These are phyloP conservation scores for Amyelois transitella DNA, from an alignment of 1,140 invertebrate species.

Conservation along the genomic window DNA sequence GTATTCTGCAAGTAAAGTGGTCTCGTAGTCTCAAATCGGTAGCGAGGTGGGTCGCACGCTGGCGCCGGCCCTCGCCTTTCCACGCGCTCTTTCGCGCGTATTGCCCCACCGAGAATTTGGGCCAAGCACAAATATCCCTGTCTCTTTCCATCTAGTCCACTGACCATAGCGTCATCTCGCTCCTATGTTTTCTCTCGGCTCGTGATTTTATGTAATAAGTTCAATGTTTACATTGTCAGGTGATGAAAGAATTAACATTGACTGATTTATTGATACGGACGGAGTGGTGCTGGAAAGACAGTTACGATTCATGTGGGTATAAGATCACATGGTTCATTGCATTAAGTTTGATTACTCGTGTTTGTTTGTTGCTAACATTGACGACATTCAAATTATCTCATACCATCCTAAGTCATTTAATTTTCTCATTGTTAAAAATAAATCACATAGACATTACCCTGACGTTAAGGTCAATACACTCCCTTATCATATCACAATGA, in stretches of 20 bases:
- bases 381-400: too few relatives aligned
- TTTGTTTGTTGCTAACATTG: too few relatives aligned
- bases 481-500: neutral
- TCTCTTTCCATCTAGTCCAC: conserved; percentile 27
- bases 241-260: conserved; percentile 31
- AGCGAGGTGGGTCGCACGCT: conserved; percentile 69
- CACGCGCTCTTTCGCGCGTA: conserved; percentile 52
- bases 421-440: too few relatives aligned
- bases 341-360: too few relatives aligned
- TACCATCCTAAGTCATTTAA: too few relatives aligned
- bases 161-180: conserved; percentile 21
- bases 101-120: conserved; percentile 50
- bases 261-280: conserved; percentile 10
- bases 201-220: conserved; percentile 52
- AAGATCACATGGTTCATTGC: too few relatives aligned
- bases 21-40: conserved; percentile 68
- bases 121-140: conserved; percentile 39
- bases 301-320: conserved; percentile 16
- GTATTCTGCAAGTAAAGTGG: conserved; percentile 39
- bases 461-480: neutral
- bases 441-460: too few relatives aligned
- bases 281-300: neutral
- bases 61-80: conserved; percentile 26
- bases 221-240: conserved; percentile 60
- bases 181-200: conserved; percentile 21